phyloP scores from a whole-genome alignment of 2,888 invertebrate genomes.

The Melinopterus prodromus region DNA sequence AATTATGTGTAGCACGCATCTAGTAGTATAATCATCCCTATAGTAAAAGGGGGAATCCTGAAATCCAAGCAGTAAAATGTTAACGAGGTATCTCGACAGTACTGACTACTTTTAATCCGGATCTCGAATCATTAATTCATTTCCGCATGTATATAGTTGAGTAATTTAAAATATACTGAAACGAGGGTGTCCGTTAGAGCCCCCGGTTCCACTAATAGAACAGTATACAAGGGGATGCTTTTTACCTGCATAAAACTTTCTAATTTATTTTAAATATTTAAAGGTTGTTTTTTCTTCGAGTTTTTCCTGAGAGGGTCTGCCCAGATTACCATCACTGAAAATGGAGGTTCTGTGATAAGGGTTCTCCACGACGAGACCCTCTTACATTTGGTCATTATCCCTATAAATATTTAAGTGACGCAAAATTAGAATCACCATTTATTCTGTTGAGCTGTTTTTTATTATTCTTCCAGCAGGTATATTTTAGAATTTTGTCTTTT shows the following conservation, averaged over 20 bases:
- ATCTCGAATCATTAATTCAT: slow-evolving; percentile 47
- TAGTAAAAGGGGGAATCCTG: slow-evolving; percentile 44
- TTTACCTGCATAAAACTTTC: slow-evolving; percentile 45
- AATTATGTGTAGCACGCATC: background rate
- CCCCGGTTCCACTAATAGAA: slow-evolving; percentile 36
- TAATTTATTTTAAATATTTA: slow-evolving; percentile 46
- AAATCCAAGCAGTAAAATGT: slow-evolving; percentile 51
- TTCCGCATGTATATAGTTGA: slow-evolving; percentile 40
- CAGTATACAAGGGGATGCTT: slow-evolving; percentile 40
- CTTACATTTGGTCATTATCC: too few relatives aligned
- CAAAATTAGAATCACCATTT: too few relatives aligned
- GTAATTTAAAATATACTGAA: slow-evolving; percentile 14
- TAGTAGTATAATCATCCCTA: background rate
- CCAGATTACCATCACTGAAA: too few relatives aligned
- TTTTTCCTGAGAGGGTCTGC: slow-evolving; percentile 32
- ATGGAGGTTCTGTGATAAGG: too few relatives aligned
- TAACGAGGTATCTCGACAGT: slow-evolving; percentile 46
- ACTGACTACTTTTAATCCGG: slow-evolving; percentile 49
- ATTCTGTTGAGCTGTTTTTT: too few relatives aligned
- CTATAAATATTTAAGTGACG: too few relatives aligned
- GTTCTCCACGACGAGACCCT: too few relatives aligned
- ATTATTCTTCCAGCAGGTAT: too few relatives aligned
- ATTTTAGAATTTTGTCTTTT: too few relatives aligned
- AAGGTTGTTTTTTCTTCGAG: slow-evolving; percentile 43
- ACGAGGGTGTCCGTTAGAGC: background rate